Conservation (phyloP, 1,140 invertebrate species). For the Diorhabda sublineata region DNA sequence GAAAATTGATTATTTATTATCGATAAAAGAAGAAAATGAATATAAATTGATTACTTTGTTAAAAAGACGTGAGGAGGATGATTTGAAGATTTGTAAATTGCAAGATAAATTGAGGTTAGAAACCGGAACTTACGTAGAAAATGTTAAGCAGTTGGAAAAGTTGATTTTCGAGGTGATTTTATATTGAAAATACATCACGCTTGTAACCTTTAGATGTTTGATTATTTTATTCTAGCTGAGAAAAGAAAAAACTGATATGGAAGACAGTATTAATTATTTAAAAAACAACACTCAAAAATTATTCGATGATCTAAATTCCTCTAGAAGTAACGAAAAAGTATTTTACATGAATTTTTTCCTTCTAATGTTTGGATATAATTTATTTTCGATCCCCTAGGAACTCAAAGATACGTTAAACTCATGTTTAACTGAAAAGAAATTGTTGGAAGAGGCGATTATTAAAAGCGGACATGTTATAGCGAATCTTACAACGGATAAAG, state of each 20-base stretch:
- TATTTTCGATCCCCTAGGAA: neutral
- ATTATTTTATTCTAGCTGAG: conserved; percentile 25
- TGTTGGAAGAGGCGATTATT: neutral
- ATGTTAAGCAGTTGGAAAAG: conserved; percentile 27
- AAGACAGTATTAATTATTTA: conserved; percentile 25
- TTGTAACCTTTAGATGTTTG: neutral
- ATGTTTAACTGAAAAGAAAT: neutral
- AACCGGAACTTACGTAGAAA: conserved; percentile 24
- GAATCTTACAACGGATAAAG: conserved; percentile 19
- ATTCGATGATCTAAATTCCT: conserved; percentile 27
- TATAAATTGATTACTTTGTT: conserved; percentile 9
- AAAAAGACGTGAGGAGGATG: conserved; percentile 8
- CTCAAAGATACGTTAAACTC: neutral
- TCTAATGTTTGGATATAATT: neutral
- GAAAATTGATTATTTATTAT: conserved; percentile 22
- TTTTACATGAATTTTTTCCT: neutral
- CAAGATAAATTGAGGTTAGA: conserved; percentile 22
- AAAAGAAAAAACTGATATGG: conserved; percentile 24
- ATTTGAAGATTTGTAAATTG: conserved; percentile 9
- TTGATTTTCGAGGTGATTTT: conserved; percentile 25
- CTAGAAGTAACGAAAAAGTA: conserved; percentile 28
- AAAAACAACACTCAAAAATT: conserved; percentile 33
- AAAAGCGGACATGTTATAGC: conserved; percentile 8
- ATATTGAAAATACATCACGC: neutral
- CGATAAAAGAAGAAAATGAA: conserved; percentile 4